Evolutionary conservation across 2,113 vertebrate species (phyloP).

Genomic region (Neodon shergylaensis): DNA sequence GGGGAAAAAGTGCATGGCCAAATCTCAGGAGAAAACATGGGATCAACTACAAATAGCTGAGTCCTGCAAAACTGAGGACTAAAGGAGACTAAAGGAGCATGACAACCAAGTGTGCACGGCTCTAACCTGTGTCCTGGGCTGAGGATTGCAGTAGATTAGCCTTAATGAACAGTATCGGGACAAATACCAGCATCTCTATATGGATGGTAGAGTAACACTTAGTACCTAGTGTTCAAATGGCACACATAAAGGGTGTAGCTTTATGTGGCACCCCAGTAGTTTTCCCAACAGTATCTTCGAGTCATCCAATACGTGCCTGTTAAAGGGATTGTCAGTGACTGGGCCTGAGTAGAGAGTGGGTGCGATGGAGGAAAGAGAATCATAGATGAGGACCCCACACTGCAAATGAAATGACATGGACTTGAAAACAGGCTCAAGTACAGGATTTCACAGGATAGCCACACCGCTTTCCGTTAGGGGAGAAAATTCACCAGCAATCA

Average conservation of each 20-base stretch:
- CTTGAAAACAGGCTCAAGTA: not conserved
- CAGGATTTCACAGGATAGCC: not conserved
- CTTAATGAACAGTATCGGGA: not conserved
- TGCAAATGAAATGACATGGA: not conserved
- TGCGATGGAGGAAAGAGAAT: not conserved
- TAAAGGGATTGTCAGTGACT: not conserved
- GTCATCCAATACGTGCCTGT: conserved; percentile 3
- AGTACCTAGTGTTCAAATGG: not conserved
- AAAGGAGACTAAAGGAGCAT: not conserved
- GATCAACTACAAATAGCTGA: not conserved
- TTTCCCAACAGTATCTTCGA: not conserved
- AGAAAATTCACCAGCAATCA: not conserved
- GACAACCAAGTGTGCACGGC: not conserved
- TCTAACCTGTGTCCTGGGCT: not conserved
- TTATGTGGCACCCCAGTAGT: not conserved
- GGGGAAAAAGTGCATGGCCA: not conserved
- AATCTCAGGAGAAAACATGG: not conserved
- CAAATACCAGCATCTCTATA: not conserved
- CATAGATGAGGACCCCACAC: not conserved
- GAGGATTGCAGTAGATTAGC: not conserved
- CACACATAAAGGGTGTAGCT: not conserved
- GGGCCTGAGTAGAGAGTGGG: not conserved
- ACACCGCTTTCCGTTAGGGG: not conserved
- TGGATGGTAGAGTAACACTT: not conserved
- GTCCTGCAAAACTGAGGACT: not conserved